These are phyloP conservation scores for Perccottus glenii DNA, from an alignment of 2,113 vertebrate species.

Conservation along the genomic window DNA sequence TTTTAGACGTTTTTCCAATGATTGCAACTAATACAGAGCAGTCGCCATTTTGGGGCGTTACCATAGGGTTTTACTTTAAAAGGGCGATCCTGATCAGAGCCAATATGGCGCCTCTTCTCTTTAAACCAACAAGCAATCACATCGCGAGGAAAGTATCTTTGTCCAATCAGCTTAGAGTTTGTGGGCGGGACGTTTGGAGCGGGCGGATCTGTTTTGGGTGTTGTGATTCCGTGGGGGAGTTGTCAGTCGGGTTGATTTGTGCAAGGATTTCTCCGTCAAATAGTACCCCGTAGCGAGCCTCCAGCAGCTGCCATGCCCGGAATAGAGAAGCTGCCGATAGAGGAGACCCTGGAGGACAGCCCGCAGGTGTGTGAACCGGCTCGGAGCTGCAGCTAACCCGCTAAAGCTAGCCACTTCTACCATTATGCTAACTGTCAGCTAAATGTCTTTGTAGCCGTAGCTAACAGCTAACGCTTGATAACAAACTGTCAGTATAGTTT, in stretches of 20 bases:
- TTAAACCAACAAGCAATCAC: constrained; percentile 49
- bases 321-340: constrained; percentile 94
- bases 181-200: constrained; percentile 45
- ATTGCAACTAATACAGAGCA: not conserved
- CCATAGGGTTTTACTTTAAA: not conserved
- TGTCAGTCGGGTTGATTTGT: constrained; percentile 41
- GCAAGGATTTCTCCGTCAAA: constrained; percentile 30
- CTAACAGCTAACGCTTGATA: constrained; percentile 27
- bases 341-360: constrained; percentile 95
- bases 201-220: constrained; percentile 66
- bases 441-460: constrained; percentile 51
- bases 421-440: constrained; percentile 56
- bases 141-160: not conserved
- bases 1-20: not conserved
- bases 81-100: constrained; percentile 36
- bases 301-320: constrained; percentile 84
- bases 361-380: constrained; percentile 84
- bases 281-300: constrained; percentile 13
- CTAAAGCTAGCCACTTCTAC: constrained; percentile 46
- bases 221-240: constrained; percentile 70
- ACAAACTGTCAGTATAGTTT: not conserved
- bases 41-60: constrained; percentile 48
- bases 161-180: constrained; percentile 48
- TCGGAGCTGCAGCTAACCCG: constrained; percentile 23
- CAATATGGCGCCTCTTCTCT: constrained; percentile 62